Evolutionary conservation across 1,140 invertebrate species (phyloP).

Genomic region (Choristoneura fumiferana): DNA sequence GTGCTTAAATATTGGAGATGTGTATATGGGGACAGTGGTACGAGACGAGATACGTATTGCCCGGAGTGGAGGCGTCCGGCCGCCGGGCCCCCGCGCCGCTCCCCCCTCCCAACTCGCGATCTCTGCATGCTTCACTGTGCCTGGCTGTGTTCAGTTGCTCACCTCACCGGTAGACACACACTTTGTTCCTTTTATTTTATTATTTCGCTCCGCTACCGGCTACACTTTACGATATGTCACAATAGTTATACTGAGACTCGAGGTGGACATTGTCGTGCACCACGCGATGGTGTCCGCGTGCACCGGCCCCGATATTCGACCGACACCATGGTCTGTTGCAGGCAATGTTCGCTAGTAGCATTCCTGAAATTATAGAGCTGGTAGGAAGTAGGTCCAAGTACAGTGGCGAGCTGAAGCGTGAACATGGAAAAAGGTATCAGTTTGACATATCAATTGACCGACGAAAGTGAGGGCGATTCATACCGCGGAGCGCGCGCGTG

Average conservation of each 20-base stretch:
- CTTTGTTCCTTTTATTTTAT: slow-evolving; percentile 71
- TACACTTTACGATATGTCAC: slow-evolving; percentile 65
- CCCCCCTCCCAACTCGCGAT: slow-evolving; percentile 69
- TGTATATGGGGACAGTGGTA: slow-evolving; percentile 52
- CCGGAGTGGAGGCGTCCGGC: slow-evolving; percentile 51
- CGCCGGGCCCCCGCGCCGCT: slow-evolving; percentile 48
- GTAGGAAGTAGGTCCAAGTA: slow-evolving; percentile 98
- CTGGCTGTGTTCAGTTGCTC: slow-evolving; percentile 78
- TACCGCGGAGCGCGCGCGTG: slow-evolving; percentile 38
- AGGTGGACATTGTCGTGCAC: slow-evolving; percentile 75
- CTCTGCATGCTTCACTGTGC: slow-evolving; percentile 75
- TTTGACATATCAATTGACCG: slow-evolving; percentile 84
- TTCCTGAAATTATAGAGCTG: slow-evolving; percentile 99
- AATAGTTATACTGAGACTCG: slow-evolving; percentile 67
- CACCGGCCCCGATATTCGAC: slow-evolving; percentile 54
- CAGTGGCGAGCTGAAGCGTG: slow-evolving; percentile 97
- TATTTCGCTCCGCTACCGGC: slow-evolving; percentile 73
- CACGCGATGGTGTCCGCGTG: slow-evolving; percentile 71
- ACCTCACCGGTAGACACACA: slow-evolving; percentile 76
- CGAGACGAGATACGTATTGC: slow-evolving; percentile 35
- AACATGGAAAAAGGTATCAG: slow-evolving; percentile 99
- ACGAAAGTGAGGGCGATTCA: slow-evolving; percentile 67
- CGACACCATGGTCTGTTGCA: slow-evolving; percentile 84
- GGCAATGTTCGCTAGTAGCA: slow-evolving; percentile 98
- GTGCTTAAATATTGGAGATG: slow-evolving; percentile 47